Evolutionary conservation across 2,797 vertebrate species (phyloP), one percentile per base, ranked within the genome.

Genomic region (Fistularia tabacaria): DNA sequence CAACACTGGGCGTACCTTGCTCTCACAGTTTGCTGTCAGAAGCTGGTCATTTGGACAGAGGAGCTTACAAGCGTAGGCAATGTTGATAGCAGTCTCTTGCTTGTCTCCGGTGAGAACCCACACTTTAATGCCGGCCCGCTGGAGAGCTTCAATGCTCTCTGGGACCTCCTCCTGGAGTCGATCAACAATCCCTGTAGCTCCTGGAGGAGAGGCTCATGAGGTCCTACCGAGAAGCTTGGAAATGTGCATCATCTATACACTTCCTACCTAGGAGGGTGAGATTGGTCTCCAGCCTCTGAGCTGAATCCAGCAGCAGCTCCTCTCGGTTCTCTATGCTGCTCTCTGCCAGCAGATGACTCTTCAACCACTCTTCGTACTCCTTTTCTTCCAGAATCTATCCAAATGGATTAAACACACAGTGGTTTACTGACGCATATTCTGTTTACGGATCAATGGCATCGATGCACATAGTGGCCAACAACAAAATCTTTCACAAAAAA

Each of bases 71-170:
- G 95, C 92, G 40, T 89, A 92, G 3, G 94, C 95, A 1, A 98
- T 93, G 77, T 95, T 98, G 81, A 98, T 72, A 49, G 97, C 96
- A 0, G 97, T 99, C 84, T 99, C 97, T 66, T 92, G 93, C 75
- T 98, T 99, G 85, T 99, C 97, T 56, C 97, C 97, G 0, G 96
- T 98, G 49, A 98, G 90, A 83, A 99, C 94, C 96, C 97, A 99
- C 50, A 98, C 89, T 81, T 91, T 95, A 69, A 99, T 93, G 12
- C 93, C 92, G 0, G 97, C 95, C 74, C 66, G 89, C 64, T 94
- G 93, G 36, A 99, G 87, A 8, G 92, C 90, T 63, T 93, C 92
- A 38, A 98, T 93, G 0, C 94, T 94, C 63, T 97, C 94, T 0
- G 97, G 92, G 46, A 97, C 97, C 3, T 94, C 93, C 53, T 99